Evolutionary conservation across 2,113 vertebrate species (phyloP).

Genomic region (Falcunculus frontatus): DNA sequence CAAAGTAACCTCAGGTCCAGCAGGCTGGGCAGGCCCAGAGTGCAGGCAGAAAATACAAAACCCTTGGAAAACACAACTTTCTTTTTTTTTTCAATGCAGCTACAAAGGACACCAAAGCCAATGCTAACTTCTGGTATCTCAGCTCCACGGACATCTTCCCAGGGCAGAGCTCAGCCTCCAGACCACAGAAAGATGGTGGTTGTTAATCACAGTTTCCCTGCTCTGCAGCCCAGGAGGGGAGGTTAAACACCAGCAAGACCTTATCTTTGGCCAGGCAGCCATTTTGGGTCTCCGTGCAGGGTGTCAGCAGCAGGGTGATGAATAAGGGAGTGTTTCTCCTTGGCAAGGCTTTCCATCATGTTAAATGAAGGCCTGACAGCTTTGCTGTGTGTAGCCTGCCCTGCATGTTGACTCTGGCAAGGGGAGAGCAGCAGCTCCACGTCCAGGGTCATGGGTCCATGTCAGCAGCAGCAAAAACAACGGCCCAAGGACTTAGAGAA

Average conservation of each 20-base stretch:
- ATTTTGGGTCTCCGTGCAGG: not conserved
- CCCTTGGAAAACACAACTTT: not conserved
- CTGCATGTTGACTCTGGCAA: not conserved
- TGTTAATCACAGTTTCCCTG: not conserved
- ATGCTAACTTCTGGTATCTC: not conserved
- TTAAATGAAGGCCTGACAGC: slow-evolving; percentile 32
- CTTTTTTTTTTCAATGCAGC: rapidly evolving
- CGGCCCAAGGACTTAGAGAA: not conserved
- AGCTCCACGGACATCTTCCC: rapidly evolving
- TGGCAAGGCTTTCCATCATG: slow-evolving; percentile 36
- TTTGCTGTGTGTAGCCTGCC: not conserved
- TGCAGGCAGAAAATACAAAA: not conserved
- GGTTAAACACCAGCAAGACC: slow-evolving; percentile 1
- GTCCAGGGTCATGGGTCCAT: not conserved
- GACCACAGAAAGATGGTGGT: not conserved
- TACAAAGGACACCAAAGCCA: not conserved
- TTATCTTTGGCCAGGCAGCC: not conserved
- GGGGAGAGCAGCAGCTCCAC: not conserved
- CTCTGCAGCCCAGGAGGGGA: not conserved
- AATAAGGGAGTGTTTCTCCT: slow-evolving; percentile 9
- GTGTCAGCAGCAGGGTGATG: not conserved
- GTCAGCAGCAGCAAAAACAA: not conserved
- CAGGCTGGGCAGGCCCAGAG: not conserved
- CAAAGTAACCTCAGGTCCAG: not conserved
- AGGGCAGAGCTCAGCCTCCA: not conserved